Evolutionary conservation across 2,113 vertebrate species (phyloP), one percentile per base, ranked within the genome.

Genomic region (Sebastes schlegelii): DNA sequence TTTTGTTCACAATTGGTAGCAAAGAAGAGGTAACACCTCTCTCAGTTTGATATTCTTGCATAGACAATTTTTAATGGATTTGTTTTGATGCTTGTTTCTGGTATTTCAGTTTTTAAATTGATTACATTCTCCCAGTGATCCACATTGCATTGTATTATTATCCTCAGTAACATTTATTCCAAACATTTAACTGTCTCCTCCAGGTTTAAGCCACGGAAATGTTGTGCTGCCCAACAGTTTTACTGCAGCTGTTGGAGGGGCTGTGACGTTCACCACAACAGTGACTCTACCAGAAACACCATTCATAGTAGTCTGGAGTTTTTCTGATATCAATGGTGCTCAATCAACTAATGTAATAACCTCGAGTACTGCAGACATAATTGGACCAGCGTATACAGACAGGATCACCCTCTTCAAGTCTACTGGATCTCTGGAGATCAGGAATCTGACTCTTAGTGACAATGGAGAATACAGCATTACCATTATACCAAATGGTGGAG

Each of bases 401-500:
- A 79, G 74, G 79, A 19, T 84, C 46, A 64, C 7, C 42, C 8
- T 93, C 2, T 23, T 88, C 65, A 55, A 0, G 2, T n/a, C 6
- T 10, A 88, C 89, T 43, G 87, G 74, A 63, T 86, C 91, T 82
- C 84, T 93, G 84, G 82, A 86, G 80, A 86, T 92, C 65, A 72
- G 75, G 16, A 76, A 75, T 57, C 54, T 92, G 69, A 42, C 16
- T 8, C 2, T 82, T 7, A 52, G 0, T 4, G 92, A 94, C 67
- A 19, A 0, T 40, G 91, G 93, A 79, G 3, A 13, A 43, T 93
- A 92, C 74, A 16, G 0, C 9, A 58, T 93, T 3, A 40, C 0
- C 2, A 2, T 89, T 10, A 1, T 34, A 3, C 8, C 58, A 1
- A 0, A 0, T 12, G 42, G 0, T 4, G 83, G 0, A 26, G 2